phyloP scores from a whole-genome alignment of 2,113 vertebrate species.

The Phainopepla nitens region DNA sequence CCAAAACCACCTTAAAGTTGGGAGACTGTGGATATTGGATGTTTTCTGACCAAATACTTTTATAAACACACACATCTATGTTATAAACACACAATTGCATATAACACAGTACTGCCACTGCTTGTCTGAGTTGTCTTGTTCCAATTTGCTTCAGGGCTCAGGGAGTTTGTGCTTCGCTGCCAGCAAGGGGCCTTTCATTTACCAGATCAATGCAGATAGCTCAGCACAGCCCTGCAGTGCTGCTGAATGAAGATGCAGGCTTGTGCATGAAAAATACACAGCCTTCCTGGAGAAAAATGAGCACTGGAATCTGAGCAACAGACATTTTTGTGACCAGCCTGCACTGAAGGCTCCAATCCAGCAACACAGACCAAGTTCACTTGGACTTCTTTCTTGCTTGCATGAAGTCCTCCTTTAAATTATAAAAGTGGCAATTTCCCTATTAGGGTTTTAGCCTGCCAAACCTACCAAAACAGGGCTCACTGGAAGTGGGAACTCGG shows the following conservation, averaged over 20 bases:
- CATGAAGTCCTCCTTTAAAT: neutral
- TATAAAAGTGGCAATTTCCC: neutral
- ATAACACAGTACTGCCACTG: neutral
- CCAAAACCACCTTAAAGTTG: neutral
- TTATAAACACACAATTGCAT: neutral
- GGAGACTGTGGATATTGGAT: neutral
- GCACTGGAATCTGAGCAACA: neutral
- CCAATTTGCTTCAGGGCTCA: neutral
- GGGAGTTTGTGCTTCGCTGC: neutral
- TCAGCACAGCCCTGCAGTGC: neutral
- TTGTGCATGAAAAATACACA: neutral
- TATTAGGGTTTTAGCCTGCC: neutral
- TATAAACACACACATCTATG: neutral
- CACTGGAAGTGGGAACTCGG: neutral
- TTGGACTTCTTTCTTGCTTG: neutral
- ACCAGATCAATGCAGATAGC: slow-evolving; percentile 30
- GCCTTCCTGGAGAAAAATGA: neutral
- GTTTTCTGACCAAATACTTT: neutral
- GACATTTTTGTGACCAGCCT: neutral
- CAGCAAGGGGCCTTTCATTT: slow-evolving; percentile 30
- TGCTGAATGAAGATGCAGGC: neutral
- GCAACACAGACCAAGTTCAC: neutral
- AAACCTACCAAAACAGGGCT: neutral
- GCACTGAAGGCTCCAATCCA: neutral
- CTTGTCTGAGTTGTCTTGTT: neutral